A percentile compares a stretch with the other conserved stretches of the same genome.
phyloP scores from a whole-genome alignment of 30 jellyfish, hydroid and myxozoan genomes.

The Aurelia aurita complex sp. Pacific region DNA sequence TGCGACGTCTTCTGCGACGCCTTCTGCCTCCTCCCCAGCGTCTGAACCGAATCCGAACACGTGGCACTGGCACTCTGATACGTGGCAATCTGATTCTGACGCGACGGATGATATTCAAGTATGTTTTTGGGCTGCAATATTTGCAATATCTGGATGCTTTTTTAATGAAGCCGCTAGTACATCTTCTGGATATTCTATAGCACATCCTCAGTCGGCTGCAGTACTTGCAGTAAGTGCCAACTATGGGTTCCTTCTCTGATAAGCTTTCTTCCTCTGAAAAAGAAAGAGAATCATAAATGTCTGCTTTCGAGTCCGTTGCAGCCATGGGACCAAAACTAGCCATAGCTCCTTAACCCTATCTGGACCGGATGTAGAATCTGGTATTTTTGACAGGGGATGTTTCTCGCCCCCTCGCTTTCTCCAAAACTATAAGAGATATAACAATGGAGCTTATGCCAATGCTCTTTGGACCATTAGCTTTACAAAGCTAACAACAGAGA shows the following conservation, averaged over 20 bases:
- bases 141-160: constrained; percentile 38
- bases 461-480: too few species aligned
- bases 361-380: too few species aligned
- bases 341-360: too few species aligned
- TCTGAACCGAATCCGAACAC: constrained; percentile 26
- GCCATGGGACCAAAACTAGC: too few species aligned
- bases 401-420: too few species aligned
- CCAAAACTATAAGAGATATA: too few species aligned
- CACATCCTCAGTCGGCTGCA: constrained; percentile 35
- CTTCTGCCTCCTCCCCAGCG: not conserved
- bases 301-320: too few species aligned
- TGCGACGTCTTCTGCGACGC: too few species aligned
- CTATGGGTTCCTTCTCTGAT: constrained; percentile 29
- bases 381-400: too few species aligned
- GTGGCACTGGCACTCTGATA: not conserved
- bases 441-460: too few species aligned
- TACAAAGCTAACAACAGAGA: too few species aligned
- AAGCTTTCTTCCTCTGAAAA: constrained; percentile 28
- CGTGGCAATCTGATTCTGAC: constrained; percentile 18
- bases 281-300: too few species aligned
- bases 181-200: constrained; percentile 7
- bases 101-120: constrained; percentile 30
- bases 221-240: constrained; percentile 33
- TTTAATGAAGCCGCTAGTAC: constrained; percentile 15
- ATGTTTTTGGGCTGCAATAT: constrained; percentile 42